These are phyloP conservation scores for Thumatha senex DNA, from an alignment of 2,888 invertebrate genomes.

Conservation along the genomic window DNA sequence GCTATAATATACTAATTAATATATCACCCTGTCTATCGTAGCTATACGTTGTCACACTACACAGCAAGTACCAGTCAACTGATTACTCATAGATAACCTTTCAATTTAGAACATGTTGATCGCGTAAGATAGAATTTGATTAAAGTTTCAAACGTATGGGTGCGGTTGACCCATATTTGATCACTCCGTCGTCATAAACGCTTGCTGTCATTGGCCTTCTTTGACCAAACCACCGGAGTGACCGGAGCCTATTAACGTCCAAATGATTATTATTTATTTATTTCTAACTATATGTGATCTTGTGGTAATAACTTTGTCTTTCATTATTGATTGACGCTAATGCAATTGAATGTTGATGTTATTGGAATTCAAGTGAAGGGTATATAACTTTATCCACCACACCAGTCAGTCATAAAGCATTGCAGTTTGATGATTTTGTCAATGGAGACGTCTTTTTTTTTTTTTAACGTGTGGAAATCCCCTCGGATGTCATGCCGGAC, in stretches of 20 bases:
- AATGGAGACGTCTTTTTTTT: no score
- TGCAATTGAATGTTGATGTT: not conserved
- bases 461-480: no score
- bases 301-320: constrained; percentile 20
- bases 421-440: no score
- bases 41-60: not conserved
- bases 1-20: not conserved
- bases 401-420: no score
- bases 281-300: constrained; percentile 1
- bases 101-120: constrained; percentile 16
- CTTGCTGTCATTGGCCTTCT: constrained; percentile 59
- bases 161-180: constrained; percentile 46
- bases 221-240: constrained; percentile 41
- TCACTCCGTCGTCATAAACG: constrained; percentile 27
- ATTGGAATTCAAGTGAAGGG: not conserved
- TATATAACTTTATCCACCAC: not conserved
- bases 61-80: constrained; percentile 1
- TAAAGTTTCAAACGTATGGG: constrained; percentile 34
- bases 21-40: not conserved
- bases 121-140: constrained; percentile 21
- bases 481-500: no score
- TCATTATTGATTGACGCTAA: constrained; percentile 12
- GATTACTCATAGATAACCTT: constrained; percentile 6
- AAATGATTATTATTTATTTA: constrained; percentile 25
- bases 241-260: constrained; percentile 45